Evolutionary conservation across 2,797 vertebrate species (phyloP), one percentile per base, ranked within the genome.

Genomic region (Pelodytes ibericus): DNA sequence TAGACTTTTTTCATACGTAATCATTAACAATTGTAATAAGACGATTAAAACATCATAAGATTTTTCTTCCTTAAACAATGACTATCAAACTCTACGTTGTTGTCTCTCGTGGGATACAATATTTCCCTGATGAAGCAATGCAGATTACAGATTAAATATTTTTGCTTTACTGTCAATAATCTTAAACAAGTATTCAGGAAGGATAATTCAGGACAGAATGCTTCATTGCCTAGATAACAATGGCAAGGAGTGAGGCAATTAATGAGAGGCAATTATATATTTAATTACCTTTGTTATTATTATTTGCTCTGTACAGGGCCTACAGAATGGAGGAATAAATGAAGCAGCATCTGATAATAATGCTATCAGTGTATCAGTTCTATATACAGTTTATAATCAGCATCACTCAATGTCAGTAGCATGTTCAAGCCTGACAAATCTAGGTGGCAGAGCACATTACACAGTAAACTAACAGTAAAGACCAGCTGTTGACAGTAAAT

Each of bases 21-120:
- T 88, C 88, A 87, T 87, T 90, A 87, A 84, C 88, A 87, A 89
- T 91, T 89, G 88, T 88, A 90, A 89, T 89, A 80, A 61, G 83
- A 72, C 83, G 81, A 87, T 88, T 87, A 85, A 84, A 87, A 83
- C 83, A 85, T 81, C 77, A 79, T 84, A 81, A 75, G 82, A 82
- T 71, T 77, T 82, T 76, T 75, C 64, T 82, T 74, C 41, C 71
- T 80, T 81, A 74, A 81, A 84, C 84, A 76, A 84, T 80, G 84
- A 86, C 89, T 88, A 81, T 81, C 85, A 88, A 87, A 84, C 82
- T 81, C 84, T 74, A 82, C 67, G 70, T 73, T 4, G 0, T 79
- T 70, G 29, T 25, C 29, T 84, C 72, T 18, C 16, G 78, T 41
- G 73, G 78, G 79, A 80, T 74, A 79, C 83, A 83, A 83, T 80